Evolutionary conservation across 1,140 invertebrate genomes (phyloP).

Genomic region (Ruditapes philippinarum): DNA sequence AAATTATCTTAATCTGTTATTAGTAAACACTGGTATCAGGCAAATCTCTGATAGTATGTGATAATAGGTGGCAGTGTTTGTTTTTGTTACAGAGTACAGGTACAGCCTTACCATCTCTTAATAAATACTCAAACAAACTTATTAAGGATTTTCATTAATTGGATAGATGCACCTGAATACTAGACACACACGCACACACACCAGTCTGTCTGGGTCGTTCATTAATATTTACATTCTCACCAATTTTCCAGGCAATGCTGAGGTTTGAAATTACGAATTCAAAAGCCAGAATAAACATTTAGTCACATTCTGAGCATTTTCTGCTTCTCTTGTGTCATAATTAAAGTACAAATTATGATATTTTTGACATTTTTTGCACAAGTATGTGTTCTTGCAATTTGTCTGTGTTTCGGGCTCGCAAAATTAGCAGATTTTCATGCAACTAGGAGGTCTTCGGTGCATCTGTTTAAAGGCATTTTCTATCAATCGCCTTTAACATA

Average conservation of each 20-base stretch:
- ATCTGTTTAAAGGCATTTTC: too few relatives aligned
- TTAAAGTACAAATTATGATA: too few relatives aligned
- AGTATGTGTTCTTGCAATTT: too few relatives aligned
- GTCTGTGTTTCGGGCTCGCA: too few relatives aligned
- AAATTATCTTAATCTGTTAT: conserved; percentile 31
- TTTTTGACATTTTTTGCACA: too few relatives aligned
- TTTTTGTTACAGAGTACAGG: conserved; percentile 2
- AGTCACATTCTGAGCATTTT: neutral
- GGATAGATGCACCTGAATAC: neutral
- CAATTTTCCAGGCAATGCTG: neutral
- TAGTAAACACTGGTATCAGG: conserved; percentile 8
- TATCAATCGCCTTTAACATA: too few relatives aligned
- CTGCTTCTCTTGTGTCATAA: too few relatives aligned
- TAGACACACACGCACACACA: neutral
- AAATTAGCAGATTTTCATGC: too few relatives aligned
- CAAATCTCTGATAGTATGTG: conserved; percentile 15
- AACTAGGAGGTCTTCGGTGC: too few relatives aligned
- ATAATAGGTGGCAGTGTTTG: neutral
- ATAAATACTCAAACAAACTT: conserved; percentile 22
- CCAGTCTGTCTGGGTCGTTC: neutral
- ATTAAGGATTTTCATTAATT: neutral
- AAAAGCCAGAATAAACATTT: neutral
- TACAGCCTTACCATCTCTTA: neutral
- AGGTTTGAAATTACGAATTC: neutral
- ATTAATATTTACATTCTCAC: neutral